phyloP scores from a whole-genome alignment of 2,888 invertebrate genomes.

The Norana najaformis region DNA sequence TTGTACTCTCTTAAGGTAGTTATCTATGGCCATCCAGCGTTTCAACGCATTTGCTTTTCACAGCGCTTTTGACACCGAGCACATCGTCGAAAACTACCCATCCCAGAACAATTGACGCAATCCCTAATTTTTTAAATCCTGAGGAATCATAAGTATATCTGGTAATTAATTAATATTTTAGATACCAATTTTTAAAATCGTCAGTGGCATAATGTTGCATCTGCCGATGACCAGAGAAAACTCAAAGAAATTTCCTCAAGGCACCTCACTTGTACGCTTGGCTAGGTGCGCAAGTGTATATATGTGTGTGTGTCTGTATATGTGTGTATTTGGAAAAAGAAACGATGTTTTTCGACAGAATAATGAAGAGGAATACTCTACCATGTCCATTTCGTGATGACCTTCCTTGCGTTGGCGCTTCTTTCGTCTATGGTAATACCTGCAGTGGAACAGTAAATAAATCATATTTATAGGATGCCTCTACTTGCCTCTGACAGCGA shows the following conservation, averaged over 20 bases:
- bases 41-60: no score
- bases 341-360: background rate
- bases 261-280: background rate
- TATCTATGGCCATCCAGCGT: no score
- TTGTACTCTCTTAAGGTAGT: no score
- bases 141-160: no score
- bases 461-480: background rate
- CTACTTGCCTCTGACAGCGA: background rate
- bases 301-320: background rate
- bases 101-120: no score
- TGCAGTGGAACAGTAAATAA: background rate
- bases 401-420: background rate
- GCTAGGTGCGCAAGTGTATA: background rate
- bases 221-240: no score
- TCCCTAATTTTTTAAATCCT: no score
- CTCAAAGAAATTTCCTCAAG: background rate
- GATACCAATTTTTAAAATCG: no score
- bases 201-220: no score
- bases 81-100: no score
- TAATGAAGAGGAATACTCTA: background rate
- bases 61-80: no score
- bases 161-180: no score
- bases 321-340: background rate
- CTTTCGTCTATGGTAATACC: slow-evolving; percentile 13
- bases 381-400: background rate